Evolutionary conservation across 2,113 vertebrate species (phyloP), one percentile per base, ranked within the genome.

Genomic region (Nymphicus hollandicus): DNA sequence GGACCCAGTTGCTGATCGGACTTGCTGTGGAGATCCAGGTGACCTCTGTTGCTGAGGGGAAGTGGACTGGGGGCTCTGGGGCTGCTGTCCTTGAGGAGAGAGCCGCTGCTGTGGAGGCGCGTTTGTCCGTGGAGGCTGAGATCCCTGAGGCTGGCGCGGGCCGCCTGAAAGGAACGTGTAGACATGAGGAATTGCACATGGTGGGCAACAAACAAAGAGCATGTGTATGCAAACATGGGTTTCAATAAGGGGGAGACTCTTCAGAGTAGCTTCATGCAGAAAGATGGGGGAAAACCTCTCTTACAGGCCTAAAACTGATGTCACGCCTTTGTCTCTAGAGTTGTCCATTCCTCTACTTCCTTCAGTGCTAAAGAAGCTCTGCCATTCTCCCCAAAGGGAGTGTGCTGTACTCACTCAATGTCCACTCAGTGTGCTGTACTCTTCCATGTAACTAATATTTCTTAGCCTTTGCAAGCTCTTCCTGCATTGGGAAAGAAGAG

Each of bases 21-120:
- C 96, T 44, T 99, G 98, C 98, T 99, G 99, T 5, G 99, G 99
- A 19, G 99, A 99, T 12, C 98, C 99, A 64, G 99, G 99, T 2
- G 98, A 99, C 9, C 98, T 98, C 95, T 99, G 98, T 70, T 98
- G 98, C 47, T 99, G 99, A 24, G 99, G 99, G 16, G 98, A 98
- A 6, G 96, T 97, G 5, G 98, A 94, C 60, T 97, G 97, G 18
- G 98, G 98, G n/a, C 97, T 98, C 86, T 97, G 97, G 18, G 98
- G 98, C 88, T 98, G 98, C 86, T 98, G 98, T 71, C 98, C 98
- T 86, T 98, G 98, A 9, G 98, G 98, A 80, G 98, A 98, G 58
- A 98, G 97, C 63, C 98, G 96, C 95, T 98, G 98, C 23, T 98
- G 98, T 2, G 97, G 97, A 46, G 98, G 97, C 9, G 97, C 95